A percentile compares a stretch with the other conserved stretches of the same genome.
These are phyloP conservation scores for Myiotriccus ornatus DNA, from an alignment of 2,797 vertebrate genomes.

Conservation along the genomic window DNA sequence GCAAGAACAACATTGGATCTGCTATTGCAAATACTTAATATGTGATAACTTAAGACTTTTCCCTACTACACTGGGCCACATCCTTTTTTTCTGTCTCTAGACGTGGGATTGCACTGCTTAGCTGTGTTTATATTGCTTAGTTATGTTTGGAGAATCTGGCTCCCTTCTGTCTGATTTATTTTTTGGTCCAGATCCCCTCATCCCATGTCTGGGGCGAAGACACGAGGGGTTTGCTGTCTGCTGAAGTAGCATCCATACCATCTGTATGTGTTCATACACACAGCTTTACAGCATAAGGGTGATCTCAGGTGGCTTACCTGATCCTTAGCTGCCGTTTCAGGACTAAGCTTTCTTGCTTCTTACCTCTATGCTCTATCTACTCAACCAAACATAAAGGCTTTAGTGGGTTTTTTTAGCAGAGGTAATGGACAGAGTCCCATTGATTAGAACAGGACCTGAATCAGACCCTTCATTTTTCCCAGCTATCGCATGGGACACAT, in stretches of 20 bases:
- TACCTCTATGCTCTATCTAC: conserved; percentile 53
- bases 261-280: background rate
- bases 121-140: background rate
- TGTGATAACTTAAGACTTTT: background rate
- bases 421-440: background rate
- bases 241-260: background rate
- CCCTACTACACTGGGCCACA: background rate
- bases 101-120: background rate
- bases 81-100: background rate
- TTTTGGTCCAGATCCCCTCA: background rate
- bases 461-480: conserved; percentile 44
- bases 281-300: background rate
- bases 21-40: background rate
- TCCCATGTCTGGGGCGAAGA: background rate
- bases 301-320: background rate
- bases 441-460: conserved; percentile 39
- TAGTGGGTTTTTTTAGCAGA: conserved; percentile 16
- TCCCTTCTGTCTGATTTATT: background rate
- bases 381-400: conserved; percentile 18
- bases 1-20: background rate
- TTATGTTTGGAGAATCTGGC: background rate
- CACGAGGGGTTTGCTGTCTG: background rate
- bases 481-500: conserved; percentile 48
- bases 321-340: conserved; percentile 38
- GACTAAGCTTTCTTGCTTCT: conserved; percentile 50